phyloP scores from a whole-genome alignment of 2,797 vertebrate genomes.

The Sphaeramia orbicularis region DNA sequence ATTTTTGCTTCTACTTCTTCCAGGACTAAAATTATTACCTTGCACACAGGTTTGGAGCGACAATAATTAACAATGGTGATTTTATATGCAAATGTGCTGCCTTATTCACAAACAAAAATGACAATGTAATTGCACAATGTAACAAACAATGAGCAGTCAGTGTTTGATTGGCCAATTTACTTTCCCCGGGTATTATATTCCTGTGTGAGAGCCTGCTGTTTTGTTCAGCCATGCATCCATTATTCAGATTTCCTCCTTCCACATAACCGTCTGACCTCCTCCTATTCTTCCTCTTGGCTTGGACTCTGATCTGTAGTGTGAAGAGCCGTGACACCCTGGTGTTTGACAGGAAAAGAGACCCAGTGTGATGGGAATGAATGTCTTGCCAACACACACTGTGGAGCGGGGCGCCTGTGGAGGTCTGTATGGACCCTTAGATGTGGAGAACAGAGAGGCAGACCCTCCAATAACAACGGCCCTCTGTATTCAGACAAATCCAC shows the following conservation, averaged over 20 bases:
- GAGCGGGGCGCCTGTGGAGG: slow-evolving; percentile 62
- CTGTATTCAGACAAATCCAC: slow-evolving; percentile 69
- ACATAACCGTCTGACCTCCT: slow-evolving; percentile 61
- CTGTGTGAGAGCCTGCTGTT: slow-evolving; percentile 48
- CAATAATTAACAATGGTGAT: not conserved
- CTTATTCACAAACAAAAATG: slow-evolving; percentile 18
- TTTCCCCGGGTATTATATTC: slow-evolving; percentile 42
- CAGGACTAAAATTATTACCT: not conserved
- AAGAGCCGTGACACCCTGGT: slow-evolving; percentile 63
- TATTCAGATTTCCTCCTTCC: slow-evolving; percentile 64
- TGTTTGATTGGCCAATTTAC: slow-evolving; percentile 43
- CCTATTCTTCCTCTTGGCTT: slow-evolving; percentile 72
- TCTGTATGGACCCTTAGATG: slow-evolving; percentile 73
- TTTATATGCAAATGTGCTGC: slow-evolving; percentile 4
- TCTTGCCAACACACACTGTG: slow-evolving; percentile 68
- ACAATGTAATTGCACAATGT: slow-evolving; percentile 24
- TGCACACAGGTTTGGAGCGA: slow-evolving; percentile 2
- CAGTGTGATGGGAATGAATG: slow-evolving; percentile 62
- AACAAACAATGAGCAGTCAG: slow-evolving; percentile 30
- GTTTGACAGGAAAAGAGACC: slow-evolving; percentile 71
- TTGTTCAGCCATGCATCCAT: slow-evolving; percentile 57
- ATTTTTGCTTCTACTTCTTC: not conserved
- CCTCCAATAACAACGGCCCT: slow-evolving; percentile 68
- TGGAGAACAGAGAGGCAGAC: slow-evolving; percentile 69
- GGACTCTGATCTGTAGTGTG: slow-evolving; percentile 62